Conservation (phyloP, 2,888 invertebrate genomes). For the Chloroclysta siterata region DNA sequence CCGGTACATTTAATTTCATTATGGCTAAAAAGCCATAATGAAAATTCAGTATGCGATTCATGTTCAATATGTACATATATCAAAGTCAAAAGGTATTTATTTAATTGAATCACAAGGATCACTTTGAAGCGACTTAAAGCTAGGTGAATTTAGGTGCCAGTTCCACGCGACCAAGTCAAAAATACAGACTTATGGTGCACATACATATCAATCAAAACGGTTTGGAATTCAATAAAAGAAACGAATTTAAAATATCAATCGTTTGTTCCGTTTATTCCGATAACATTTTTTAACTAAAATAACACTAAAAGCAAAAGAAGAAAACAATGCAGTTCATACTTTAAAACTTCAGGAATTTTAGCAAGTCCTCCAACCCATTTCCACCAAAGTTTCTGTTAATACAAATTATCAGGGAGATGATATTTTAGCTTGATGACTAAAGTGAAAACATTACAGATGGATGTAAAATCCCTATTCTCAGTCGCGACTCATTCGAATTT, state of each 20-base stretch:
- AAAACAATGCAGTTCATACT: slow-evolving; percentile 6
- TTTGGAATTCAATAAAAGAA: too few species aligned
- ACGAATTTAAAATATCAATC: background rate
- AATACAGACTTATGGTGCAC: too few species aligned
- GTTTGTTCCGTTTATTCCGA: background rate
- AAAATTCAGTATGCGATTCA: too few species aligned
- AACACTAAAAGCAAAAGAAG: slow-evolving; percentile 1
- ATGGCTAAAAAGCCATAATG: too few species aligned
- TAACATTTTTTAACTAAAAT: background rate
- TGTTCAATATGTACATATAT: too few species aligned
- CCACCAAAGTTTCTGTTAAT: slow-evolving; percentile 13
- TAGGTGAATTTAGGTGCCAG: too few species aligned
- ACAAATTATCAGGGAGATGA: slow-evolving; percentile 16
- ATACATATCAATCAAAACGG: too few species aligned
- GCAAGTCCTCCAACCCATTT: slow-evolving; percentile 1
- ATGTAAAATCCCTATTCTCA: background rate
- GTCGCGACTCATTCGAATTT: background rate
- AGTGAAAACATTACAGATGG: slow-evolving; percentile 18
- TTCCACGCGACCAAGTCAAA: too few species aligned
- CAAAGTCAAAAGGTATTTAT: too few species aligned
- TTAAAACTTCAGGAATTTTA: slow-evolving; percentile 6
- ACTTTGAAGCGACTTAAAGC: too few species aligned
- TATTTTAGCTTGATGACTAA: slow-evolving; percentile 2
- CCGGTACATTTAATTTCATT: too few species aligned
- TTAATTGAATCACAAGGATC: too few species aligned